phyloP scores from a whole-genome alignment of 2,113 vertebrate species.

The Muscicapa adusta region DNA sequence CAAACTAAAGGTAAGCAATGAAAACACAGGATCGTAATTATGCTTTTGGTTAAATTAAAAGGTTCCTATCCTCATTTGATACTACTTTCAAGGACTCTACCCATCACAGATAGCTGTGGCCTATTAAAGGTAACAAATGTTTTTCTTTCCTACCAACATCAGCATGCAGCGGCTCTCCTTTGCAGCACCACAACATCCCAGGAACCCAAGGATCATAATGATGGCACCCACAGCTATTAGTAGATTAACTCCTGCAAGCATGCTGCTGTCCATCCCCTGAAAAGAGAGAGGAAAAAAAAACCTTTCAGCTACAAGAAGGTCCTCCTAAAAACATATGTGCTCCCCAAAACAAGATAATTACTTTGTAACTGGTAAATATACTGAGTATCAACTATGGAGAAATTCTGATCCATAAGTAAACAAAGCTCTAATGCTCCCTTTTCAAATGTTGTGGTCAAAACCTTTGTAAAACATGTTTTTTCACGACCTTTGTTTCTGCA shows the following conservation, averaged over 20 bases:
- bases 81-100: not conserved
- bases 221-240: conserved; percentile 73
- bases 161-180: conserved; percentile 85
- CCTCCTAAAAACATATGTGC: not conserved
- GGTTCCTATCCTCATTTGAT: not conserved
- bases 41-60: not conserved
- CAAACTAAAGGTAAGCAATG: not conserved
- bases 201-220: conserved; percentile 87
- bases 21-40: not conserved
- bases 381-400: not conserved
- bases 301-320: not conserved
- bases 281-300: not conserved
- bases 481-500: not conserved
- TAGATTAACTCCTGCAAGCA: conserved; percentile 29
- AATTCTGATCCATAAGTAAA: not conserved
- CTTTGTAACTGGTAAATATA: not conserved
- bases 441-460: not conserved
- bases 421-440: not conserved
- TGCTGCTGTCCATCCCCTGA: not conserved
- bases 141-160: conserved; percentile 74
- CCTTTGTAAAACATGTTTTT: not conserved
- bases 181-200: conserved; percentile 86
- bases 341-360: not conserved
- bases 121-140: not conserved
- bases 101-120: not conserved